These are phyloP conservation scores for Charaxes varanes DNA, from an alignment of 1,140 invertebrate genomes.

Conservation along the genomic window DNA sequence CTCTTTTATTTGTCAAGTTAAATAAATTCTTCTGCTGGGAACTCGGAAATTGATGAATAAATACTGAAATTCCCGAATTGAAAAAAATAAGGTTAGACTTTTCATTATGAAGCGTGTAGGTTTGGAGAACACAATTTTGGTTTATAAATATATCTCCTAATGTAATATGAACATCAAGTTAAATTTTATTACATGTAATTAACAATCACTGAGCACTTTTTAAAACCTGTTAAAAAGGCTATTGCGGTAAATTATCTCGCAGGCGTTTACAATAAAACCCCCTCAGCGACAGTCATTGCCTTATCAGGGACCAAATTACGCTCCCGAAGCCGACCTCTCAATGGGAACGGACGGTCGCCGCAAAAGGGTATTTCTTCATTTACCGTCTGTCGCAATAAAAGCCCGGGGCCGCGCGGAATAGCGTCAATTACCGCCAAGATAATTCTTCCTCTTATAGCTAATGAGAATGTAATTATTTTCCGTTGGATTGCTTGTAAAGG, in stretches of 20 bases:
- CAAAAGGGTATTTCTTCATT: constrained; percentile 20
- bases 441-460: constrained; percentile 13
- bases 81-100: neutral
- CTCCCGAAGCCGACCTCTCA: constrained; percentile 5
- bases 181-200: too few relatives aligned
- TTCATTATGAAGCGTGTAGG: neutral
- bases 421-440: constrained; percentile 17
- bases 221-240: neutral
- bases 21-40: too few relatives aligned
- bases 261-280: too few relatives aligned
- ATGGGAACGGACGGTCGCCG: constrained; percentile 13
- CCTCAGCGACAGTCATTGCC: neutral
- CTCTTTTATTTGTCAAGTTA: too few relatives aligned
- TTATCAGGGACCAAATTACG: constrained; percentile 3
- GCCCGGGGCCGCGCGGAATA: constrained; percentile 9
- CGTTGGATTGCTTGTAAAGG: constrained; percentile 6
- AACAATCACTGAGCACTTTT: too few relatives aligned
- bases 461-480: constrained; percentile 16
- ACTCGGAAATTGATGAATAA: too few relatives aligned
- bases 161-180: too few relatives aligned
- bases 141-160: too few relatives aligned
- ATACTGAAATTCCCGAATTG: too few relatives aligned
- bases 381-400: constrained; percentile 16
- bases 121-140: too few relatives aligned
- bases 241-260: neutral